Evolutionary conservation across 2,797 vertebrate species (phyloP), one percentile per base, ranked within the genome.

Genomic region (Gadopsis marmoratus): DNA sequence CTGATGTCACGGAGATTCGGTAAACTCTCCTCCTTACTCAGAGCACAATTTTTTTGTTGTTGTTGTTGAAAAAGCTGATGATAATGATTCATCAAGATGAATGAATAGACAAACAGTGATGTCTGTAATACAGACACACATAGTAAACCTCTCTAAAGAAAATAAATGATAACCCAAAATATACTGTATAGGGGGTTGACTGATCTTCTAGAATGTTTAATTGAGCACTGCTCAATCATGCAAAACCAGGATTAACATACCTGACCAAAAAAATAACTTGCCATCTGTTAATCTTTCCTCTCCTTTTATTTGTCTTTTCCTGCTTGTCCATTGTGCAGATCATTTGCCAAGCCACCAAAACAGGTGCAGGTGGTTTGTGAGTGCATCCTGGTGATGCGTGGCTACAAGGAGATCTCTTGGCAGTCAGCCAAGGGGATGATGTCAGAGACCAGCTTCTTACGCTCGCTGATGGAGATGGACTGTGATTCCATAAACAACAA

Each of bases 1-100:
- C 97, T 0, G 98, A 99, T 11, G 97, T 99, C 89, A 98, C 97
- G 0, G 98, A 99, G 90, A 99, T 99, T 82, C 96, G 98, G 98
- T 99, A 86, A 83, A 17, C 45, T 51, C 13, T 39, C 5, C 11
- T 29, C 16, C 23, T 53, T 31, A 47, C 33, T 60, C 48, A 67
- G 8, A 50, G 50, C 2, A 41, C 39, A 0, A n/a, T 75, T 68
- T 51, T 60, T 7, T 23, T 77, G 81, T 14, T 45, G 81, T 14
- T 45, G 9, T 61, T 56, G n/a, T 61, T 59, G 6, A 75, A 76
- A 73, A 56, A 61, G 41, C 9, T 41, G 17, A 0, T 11, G 37
- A 7, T 39, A 10, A 11, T 39, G 33, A 33, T 71, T 61, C 8
- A 65, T 60, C 13, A 33, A 17, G 16, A 33, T 53, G 5, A 73